These are phyloP conservation scores for Melikaiella ostensackeni DNA, from an alignment of 2,888 invertebrate species.

Conservation along the genomic window DNA sequence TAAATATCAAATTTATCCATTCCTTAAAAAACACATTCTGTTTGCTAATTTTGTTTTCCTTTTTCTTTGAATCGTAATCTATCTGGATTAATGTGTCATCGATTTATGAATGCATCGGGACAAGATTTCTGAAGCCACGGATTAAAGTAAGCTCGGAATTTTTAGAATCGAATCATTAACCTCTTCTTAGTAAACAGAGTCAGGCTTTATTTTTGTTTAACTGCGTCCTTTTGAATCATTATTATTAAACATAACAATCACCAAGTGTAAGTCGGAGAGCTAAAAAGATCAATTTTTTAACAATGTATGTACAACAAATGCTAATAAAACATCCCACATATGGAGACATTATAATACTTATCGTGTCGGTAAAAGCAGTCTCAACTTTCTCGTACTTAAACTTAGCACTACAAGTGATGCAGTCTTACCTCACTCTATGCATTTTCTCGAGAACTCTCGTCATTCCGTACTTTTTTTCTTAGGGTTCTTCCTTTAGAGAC, in stretches of 20 bases:
- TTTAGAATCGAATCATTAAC: neutral
- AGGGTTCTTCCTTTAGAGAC: too few species aligned
- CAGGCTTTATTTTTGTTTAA: neutral
- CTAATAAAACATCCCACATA: neutral
- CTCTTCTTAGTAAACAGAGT: neutral
- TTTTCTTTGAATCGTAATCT: neutral
- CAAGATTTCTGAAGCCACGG: neutral
- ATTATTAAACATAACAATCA: neutral
- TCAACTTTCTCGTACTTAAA: slow-evolving; percentile 60
- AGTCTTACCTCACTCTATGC: slow-evolving; percentile 65
- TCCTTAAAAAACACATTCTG: too few species aligned
- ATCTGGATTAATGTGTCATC: neutral
- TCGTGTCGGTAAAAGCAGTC: slow-evolving; percentile 6
- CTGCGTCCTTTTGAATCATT: neutral
- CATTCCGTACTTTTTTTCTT: slow-evolving; percentile 26
- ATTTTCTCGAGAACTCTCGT: slow-evolving; percentile 62
- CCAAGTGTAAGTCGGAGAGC: neutral
- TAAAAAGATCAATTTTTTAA: neutral
- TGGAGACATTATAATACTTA: neutral
- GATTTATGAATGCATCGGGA: neutral
- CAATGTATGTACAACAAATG: neutral
- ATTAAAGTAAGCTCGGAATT: neutral
- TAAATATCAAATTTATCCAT: too few species aligned
- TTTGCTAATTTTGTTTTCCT: too few species aligned
- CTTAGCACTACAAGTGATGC: slow-evolving; percentile 62